phyloP scores from a whole-genome alignment of 2,797 vertebrate species.

The Macropodus opercularis region DNA sequence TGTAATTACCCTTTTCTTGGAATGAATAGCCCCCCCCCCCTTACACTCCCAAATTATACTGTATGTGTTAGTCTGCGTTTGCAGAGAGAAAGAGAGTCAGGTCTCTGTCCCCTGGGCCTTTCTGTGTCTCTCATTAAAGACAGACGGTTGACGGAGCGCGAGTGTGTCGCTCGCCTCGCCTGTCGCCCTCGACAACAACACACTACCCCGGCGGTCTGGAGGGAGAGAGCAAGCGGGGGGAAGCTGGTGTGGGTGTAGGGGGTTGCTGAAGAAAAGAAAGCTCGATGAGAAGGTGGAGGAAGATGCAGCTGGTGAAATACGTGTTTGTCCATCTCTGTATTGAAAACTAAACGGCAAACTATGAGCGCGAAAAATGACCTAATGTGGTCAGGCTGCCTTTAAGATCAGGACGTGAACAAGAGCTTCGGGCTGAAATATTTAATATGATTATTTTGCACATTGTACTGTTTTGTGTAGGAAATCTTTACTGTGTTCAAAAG shows the following conservation, averaged over 20 bases:
- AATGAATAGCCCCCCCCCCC: conserved; percentile 55
- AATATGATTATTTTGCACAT: conserved; percentile 28
- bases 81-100: conserved; percentile 72
- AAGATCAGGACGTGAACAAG: conserved; percentile 28
- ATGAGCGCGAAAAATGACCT: conserved; percentile 31
- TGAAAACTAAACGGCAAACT: conserved; percentile 40
- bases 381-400: conserved; percentile 7
- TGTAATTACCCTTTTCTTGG: conserved; percentile 66
- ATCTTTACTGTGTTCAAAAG: neutral
- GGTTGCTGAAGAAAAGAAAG: conserved; percentile 47
- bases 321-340: conserved; percentile 44
- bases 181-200: conserved; percentile 84
- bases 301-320: conserved; percentile 62
- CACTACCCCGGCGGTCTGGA: conserved; percentile 76
- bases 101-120: conserved; percentile 80
- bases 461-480: conserved; percentile 16
- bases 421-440: conserved; percentile 6
- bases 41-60: conserved; percentile 59
- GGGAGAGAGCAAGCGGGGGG: conserved; percentile 70
- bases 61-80: conserved; percentile 59
- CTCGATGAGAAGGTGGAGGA: conserved; percentile 62
- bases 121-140: conserved; percentile 85
- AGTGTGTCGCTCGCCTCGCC: conserved; percentile 84
- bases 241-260: conserved; percentile 24
- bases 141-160: conserved; percentile 85